Evolutionary conservation across 2,113 vertebrate species (phyloP).

Genomic region (Zosterops lateralis): DNA sequence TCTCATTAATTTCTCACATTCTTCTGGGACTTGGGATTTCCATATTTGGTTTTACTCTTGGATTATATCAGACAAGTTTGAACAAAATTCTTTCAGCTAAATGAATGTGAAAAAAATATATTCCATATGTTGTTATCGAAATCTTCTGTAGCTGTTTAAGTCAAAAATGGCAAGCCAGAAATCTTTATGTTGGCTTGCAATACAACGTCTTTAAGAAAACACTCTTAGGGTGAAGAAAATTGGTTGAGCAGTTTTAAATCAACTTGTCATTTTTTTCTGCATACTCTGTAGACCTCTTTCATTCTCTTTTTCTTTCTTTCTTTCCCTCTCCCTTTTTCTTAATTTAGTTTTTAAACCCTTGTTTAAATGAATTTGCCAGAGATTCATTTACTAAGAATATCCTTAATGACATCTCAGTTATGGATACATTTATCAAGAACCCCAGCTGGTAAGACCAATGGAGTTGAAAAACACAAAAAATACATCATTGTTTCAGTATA

Average conservation of each 20-base stretch:
- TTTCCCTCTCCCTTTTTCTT: neutral
- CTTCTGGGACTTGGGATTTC: constrained; percentile 25
- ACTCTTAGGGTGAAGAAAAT: neutral
- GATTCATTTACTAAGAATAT: constrained; percentile 47
- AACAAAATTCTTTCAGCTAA: constrained; percentile 28
- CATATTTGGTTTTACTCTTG: constrained; percentile 54
- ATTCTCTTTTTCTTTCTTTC: neutral
- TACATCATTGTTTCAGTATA: neutral
- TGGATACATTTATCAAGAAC: constrained; percentile 16
- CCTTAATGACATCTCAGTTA: constrained; percentile 38
- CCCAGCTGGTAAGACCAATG: neutral
- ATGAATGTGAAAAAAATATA: constrained; percentile 5
- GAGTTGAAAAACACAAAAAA: neutral
- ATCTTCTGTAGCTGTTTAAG: constrained; percentile 51
- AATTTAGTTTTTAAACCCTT: constrained; percentile 6
- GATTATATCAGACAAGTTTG: constrained; percentile 38
- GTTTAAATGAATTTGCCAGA: constrained; percentile 23
- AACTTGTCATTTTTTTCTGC: constrained; percentile 22
- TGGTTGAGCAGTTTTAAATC: constrained; percentile 30
- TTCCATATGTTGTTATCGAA: constrained; percentile 57
- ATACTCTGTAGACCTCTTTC: neutral
- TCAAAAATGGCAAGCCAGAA: constrained; percentile 45
- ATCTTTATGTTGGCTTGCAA: neutral
- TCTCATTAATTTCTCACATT: constrained; percentile 41
- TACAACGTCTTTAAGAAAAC: neutral